phyloP scores from a whole-genome alignment of 2,797 vertebrate genomes.

The Paramormyrops hopkinsi region DNA sequence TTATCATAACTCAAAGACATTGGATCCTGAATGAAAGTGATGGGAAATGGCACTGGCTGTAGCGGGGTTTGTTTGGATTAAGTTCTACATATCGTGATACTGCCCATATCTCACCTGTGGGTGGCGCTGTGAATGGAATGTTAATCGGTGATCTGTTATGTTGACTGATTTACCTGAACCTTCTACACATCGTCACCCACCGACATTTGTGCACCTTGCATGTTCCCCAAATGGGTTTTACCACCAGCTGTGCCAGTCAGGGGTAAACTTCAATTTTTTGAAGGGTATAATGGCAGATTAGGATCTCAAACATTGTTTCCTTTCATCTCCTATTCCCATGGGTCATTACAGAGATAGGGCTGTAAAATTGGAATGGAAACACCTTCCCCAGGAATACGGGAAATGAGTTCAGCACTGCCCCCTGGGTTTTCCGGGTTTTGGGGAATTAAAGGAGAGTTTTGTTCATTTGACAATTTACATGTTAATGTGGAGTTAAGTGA shows the following conservation, averaged over 20 bases:
- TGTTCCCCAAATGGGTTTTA: background rate
- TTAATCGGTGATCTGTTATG: background rate
- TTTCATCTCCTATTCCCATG: background rate
- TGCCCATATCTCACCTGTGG: background rate
- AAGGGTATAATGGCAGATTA: background rate
- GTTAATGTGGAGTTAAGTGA: background rate
- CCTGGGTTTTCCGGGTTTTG: background rate
- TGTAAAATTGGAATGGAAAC: constrained; percentile 15
- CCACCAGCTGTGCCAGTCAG: background rate
- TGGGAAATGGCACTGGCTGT: background rate
- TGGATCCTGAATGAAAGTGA: background rate
- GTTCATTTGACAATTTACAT: background rate
- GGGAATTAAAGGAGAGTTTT: constrained; percentile 10
- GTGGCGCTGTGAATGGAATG: background rate
- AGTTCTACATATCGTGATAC: background rate
- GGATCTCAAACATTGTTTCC: background rate
- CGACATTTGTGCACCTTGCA: background rate
- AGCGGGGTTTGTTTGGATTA: background rate
- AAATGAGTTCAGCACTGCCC: constrained; percentile 12
- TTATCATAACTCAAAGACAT: background rate
- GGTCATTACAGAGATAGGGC: background rate
- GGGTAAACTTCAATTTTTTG: background rate
- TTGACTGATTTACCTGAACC: background rate
- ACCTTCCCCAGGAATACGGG: background rate
- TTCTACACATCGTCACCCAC: background rate